phyloP scores from a whole-genome alignment of 2,888 invertebrate species.

The Macaria notata region DNA sequence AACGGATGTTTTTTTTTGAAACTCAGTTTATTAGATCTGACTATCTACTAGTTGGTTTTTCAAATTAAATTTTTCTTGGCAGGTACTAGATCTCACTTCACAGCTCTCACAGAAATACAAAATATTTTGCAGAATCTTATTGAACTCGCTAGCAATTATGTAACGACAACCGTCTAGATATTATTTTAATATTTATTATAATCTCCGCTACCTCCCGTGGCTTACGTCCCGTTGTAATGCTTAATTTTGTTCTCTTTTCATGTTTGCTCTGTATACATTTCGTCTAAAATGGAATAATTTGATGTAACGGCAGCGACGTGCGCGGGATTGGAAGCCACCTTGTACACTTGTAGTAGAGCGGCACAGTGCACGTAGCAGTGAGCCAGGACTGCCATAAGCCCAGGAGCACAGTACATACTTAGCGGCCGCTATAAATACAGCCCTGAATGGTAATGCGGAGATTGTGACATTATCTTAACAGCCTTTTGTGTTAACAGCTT shows the following conservation, averaged over 20 bases:
- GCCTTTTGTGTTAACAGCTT: conserved; percentile 29
- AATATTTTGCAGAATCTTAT: too few relatives aligned
- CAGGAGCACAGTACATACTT: conserved; percentile 9
- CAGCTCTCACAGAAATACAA: too few relatives aligned
- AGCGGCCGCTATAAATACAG: conserved; percentile 38
- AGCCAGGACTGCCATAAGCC: too few relatives aligned
- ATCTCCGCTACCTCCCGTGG: conserved; percentile 38
- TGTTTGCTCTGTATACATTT: conserved; percentile 79
- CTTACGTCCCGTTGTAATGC: conserved; percentile 52
- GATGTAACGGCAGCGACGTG: conserved; percentile 66
- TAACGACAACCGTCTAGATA: too few relatives aligned
- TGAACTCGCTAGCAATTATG: too few relatives aligned
- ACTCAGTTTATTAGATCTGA: too few relatives aligned
- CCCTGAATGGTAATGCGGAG: conserved; percentile 49
- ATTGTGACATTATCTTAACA: conserved; percentile 41
- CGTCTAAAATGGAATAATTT: conserved; percentile 77
- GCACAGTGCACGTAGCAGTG: too few relatives aligned
- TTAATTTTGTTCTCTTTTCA: conserved; percentile 80
- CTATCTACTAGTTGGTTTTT: too few relatives aligned
- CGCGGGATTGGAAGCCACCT: conserved; percentile 52
- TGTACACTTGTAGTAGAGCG: conserved; percentile 28
- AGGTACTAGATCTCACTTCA: too few relatives aligned
- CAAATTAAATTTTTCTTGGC: too few relatives aligned
- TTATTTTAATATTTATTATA: too few relatives aligned
- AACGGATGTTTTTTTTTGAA: too few relatives aligned